Base-by-base conservation (phyloP, 2,797 vertebrate species). In the Balearica regulorum region DNA sequence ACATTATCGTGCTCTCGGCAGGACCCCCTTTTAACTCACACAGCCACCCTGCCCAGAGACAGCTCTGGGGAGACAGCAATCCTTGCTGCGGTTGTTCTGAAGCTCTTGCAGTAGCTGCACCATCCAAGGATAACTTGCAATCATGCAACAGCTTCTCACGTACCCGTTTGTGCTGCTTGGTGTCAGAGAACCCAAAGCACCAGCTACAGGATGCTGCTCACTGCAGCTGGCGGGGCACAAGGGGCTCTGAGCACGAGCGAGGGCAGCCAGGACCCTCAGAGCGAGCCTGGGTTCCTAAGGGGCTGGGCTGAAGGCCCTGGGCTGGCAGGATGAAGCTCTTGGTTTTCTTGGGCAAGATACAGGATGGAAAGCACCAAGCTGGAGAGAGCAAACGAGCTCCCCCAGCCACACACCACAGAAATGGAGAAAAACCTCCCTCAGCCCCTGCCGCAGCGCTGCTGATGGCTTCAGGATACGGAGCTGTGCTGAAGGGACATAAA, bases 1-100 rank as follows among this genome's bases (percentile, higher is more conserved):
- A 15, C 1, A 1, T 5, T 19, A 54, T 62, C 1, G 0, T 2
- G 29, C 48, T 43, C 54, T 18, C 55, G n/a, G 76, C 31, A 51
- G 80, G 48, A 51, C 8, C 10, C 31, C 43, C 57, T 31, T 43
- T 28, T 13, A 33, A 28, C 53, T 43, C 4, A 0, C 53, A 13
- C 46, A 22, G 46, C 17, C 83, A 24, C 57, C 28, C 81, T 53
- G 60, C 55, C 48, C 49, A 53, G 49, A 51, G 58, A 29, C 46
- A 41, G 9, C 24, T 5, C 51, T 1, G 51, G 20, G 33, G 37
- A 58, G 29, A 39, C 31, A 33, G 11, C 54, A 5, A 5, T 4
- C 37, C 58, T n/a, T 9, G 16, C 57, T 16, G 57, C 2, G 0
- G 5, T 35, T 12, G 57, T 28, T 33, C 7, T 5, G 57, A 29